Conservation (phyloP, 1,140 invertebrate species). For the Drosophila fuyamai region DNA sequence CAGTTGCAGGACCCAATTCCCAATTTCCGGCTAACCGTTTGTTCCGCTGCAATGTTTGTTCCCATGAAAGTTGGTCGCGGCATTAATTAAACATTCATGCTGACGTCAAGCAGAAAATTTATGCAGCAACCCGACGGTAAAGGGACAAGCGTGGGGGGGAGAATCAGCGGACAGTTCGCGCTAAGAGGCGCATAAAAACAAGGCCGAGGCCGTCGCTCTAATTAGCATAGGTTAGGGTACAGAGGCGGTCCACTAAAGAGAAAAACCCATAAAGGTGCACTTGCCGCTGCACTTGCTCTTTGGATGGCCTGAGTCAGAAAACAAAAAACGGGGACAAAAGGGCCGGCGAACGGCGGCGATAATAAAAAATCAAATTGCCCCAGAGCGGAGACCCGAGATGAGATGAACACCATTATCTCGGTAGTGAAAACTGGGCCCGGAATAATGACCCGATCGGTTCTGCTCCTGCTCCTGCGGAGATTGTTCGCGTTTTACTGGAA, state of each 20-base stretch:
- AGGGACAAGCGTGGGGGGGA: not conserved
- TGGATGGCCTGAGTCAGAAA: not conserved
- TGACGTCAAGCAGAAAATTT: conserved; percentile 75
- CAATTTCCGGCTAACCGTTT: conserved; percentile 77
- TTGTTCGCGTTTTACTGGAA: conserved; percentile 18
- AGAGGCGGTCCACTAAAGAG: conserved; percentile 11
- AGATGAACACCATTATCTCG: conserved; percentile 55
- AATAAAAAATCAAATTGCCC: conserved; percentile 66
- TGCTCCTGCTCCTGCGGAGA: conserved; percentile 38
- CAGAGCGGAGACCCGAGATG: conserved; percentile 24
- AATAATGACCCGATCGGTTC: conserved; percentile 39
- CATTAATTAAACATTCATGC: conserved; percentile 75
- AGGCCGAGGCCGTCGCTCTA: conserved; percentile 79
- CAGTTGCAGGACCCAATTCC: conserved; percentile 61
- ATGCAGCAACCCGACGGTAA: conserved; percentile 30
- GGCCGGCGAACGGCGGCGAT: conserved; percentile 23
- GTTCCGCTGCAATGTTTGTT: conserved; percentile 60
- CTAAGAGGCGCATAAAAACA: conserved; percentile 77
- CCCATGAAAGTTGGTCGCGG: conserved; percentile 69
- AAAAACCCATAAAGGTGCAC: conserved; percentile 52
- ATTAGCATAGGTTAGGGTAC: conserved; percentile 69
- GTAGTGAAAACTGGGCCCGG: conserved; percentile 1
- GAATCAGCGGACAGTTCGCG: conserved; percentile 61
- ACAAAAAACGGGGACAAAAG: conserved; percentile 18
- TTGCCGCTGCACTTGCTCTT: conserved; percentile 65